phyloP scores from a whole-genome alignment of 1,140 invertebrate species.

The Diabrotica undecimpunctata region DNA sequence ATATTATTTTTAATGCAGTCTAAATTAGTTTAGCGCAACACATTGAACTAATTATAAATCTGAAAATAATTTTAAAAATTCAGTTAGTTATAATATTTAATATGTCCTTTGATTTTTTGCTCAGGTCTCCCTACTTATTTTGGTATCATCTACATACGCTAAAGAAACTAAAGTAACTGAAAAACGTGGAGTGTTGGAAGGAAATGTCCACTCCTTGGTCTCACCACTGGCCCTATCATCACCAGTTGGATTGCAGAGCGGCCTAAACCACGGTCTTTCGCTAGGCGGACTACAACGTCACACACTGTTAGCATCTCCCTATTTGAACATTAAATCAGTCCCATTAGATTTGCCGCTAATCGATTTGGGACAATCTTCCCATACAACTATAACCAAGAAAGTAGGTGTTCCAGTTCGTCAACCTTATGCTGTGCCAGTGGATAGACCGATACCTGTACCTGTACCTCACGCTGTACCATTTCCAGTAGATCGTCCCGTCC shows the following conservation, averaged over 20 bases:
- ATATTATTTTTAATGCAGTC: neutral
- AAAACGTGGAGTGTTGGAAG: neutral
- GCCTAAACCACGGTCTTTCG: neutral
- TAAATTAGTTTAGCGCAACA: neutral
- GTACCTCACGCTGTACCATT: slow-evolving; percentile 39
- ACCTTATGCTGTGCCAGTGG: slow-evolving; percentile 34
- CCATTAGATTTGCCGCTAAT: neutral
- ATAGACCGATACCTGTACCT: slow-evolving; percentile 32
- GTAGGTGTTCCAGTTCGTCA: slow-evolving; percentile 33
- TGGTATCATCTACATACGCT: neutral
- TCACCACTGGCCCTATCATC: neutral
- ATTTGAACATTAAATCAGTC: too few species aligned
- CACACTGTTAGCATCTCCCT: neutral
- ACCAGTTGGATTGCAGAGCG: neutral
- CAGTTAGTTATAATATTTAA: neutral
- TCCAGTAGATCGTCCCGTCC: slow-evolving; percentile 41
- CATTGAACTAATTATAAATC: neutral
- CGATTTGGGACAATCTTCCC: neutral
- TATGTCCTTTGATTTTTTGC: neutral
- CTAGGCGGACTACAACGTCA: neutral
- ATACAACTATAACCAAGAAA: slow-evolving; percentile 32
- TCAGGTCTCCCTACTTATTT: neutral
- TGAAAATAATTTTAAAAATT: neutral
- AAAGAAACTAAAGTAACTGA: neutral
- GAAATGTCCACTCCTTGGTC: neutral